Evolutionary conservation across 2,888 invertebrate species (phyloP), one percentile per base, ranked within the genome.

Genomic region (Lasius platythorax): DNA sequence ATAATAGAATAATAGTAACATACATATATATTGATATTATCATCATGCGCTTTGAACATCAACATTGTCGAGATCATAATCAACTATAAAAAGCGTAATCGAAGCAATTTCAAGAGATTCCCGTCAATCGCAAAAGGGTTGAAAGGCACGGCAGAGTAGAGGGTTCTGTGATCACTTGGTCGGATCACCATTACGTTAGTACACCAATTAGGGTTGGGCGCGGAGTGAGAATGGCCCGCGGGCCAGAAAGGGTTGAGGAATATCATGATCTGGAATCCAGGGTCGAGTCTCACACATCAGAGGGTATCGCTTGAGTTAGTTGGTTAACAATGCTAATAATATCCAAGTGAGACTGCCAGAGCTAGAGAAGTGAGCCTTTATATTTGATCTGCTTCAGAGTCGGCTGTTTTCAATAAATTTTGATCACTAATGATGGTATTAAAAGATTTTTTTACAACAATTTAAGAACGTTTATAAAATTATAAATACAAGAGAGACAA

Each of bases 321-420:
- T 93, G 92, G 93, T 94, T 94, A 94, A 94, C 94, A 94, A 94
- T 94, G 94, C 94, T 94, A 94, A 94, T 94, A 93, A 93, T 93
- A 93, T 93, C 93, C 86, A 87, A 90, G 90, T 89, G 92, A 87
- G 88, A 88, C 84, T 81, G 68, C 40, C 74, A 82, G 86, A 86
- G 84, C 85, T 82, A 61, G 61, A 87, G 84, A 85, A 76, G 88
- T 28, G 86, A 88, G 89, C 90, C 89, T 91, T 91, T 83, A 53
- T 73, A 56, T 82, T 78, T 86, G 85, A 33, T 88, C 72, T 67
- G 78, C 66, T 68, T 83, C 72, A 50, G 43, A 43, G 37, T 61
- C 79, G 66, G 81, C 28, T 68, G 66, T 40, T 33, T 86, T 83
- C 15, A 66, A 9, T 33, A 70, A 64, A 78, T n/a, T 67, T 70